These are phyloP conservation scores for Anguilla megastoma DNA, from an alignment of 2,797 vertebrate genomes.

Conservation along the genomic window DNA sequence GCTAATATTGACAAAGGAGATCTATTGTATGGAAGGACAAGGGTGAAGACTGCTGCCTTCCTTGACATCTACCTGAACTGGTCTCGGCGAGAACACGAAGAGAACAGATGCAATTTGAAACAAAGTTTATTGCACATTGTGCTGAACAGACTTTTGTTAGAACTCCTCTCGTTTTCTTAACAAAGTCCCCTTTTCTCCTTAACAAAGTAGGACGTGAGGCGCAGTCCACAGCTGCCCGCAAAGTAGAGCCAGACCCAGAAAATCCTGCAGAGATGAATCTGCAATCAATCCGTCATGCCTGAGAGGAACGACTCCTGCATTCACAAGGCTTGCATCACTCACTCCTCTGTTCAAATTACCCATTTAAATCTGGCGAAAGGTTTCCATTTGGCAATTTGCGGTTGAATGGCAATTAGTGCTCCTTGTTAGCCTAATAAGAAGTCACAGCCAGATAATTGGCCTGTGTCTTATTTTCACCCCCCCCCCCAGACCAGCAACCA, in stretches of 20 bases:
- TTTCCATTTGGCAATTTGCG: not conserved
- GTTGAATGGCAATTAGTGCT: not conserved
- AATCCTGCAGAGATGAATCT: not conserved
- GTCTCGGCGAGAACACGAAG: not conserved
- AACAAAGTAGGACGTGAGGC: not conserved
- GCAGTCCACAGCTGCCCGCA: not conserved
- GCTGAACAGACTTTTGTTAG: not conserved
- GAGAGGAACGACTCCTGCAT: not conserved
- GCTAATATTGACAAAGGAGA: not conserved
- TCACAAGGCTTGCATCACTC: not conserved
- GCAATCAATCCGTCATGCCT: not conserved
- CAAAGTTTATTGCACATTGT: not conserved
- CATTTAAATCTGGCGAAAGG: conserved; percentile 9
- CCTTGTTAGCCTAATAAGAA: not conserved
- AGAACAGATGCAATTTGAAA: not conserved
- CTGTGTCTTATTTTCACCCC: too few relatives aligned
- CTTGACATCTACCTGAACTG: not conserved
- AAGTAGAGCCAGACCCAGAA: not conserved
- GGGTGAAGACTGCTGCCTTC: not conserved
- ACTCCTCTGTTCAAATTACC: not conserved
- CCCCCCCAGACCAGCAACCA: not conserved
- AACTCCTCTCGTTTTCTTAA: not conserved
- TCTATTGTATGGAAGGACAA: not conserved
- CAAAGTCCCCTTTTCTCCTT: not conserved
- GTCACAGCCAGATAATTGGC: not conserved